A percentile compares a stretch with the other conserved stretches of the same genome.
Evolutionary conservation across 2,113 vertebrate species (phyloP).

Genomic region (Salvator merianae): DNA sequence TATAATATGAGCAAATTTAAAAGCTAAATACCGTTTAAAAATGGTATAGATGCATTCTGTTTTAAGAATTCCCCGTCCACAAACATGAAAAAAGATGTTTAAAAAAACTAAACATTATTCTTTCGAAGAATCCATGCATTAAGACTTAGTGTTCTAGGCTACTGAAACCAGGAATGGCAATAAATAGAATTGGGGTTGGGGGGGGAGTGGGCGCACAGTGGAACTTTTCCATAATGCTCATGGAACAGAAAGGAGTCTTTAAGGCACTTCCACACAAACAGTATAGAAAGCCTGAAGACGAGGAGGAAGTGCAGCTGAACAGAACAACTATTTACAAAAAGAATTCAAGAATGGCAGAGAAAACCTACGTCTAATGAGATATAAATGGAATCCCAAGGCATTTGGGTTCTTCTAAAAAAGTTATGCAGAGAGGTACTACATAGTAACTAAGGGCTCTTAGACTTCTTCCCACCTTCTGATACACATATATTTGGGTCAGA

Average conservation of each 20-base stretch:
- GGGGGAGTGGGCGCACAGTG: too few relatives aligned
- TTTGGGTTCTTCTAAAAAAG: conserved; percentile 14
- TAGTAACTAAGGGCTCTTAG: rapidly evolving
- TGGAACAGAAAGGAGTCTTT: conserved; percentile 63
- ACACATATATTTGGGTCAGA: conserved; percentile 26
- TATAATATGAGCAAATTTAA: conserved; percentile 50
- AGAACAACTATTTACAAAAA: conserved; percentile 51
- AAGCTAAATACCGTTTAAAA: conserved; percentile 68
- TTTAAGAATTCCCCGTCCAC: conserved; percentile 33
- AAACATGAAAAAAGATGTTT: conserved; percentile 44
- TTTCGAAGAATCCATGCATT: conserved; percentile 62
- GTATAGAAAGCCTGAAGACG: conserved; percentile 29
- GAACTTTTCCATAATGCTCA: conserved; percentile 67
- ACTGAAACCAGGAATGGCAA: conserved; percentile 73
- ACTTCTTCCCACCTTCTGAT: not conserved
- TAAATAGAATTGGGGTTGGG: conserved; percentile 81
- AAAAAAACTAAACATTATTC: conserved; percentile 53
- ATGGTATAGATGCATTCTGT: conserved; percentile 32
- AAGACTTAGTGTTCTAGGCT: conserved; percentile 82
- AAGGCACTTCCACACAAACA: conserved; percentile 69
- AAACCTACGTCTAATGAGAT: conserved; percentile 32
- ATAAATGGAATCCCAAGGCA: conserved; percentile 20
- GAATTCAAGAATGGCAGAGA: conserved; percentile 32
- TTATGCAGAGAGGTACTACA: conserved; percentile 13
- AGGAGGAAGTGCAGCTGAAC: conserved; percentile 35